A percentile compares a stretch with the other conserved stretches of the same genome.
phyloP scores from a whole-genome alignment of 1,140 invertebrate species.

The Sarcophaga peregrina region DNA sequence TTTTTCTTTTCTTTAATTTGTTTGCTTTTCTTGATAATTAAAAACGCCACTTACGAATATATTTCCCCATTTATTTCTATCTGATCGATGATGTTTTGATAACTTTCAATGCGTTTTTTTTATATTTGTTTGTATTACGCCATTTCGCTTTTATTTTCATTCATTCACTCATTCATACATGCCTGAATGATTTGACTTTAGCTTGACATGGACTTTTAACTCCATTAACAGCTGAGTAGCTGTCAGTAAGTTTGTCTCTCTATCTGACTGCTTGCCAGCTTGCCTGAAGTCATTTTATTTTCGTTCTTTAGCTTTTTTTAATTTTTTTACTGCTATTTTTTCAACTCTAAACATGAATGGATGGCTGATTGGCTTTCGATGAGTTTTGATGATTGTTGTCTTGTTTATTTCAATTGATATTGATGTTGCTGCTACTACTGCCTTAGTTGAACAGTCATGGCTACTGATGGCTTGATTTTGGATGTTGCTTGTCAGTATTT shows the following conservation, averaged over 20 bases:
- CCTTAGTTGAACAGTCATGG: background rate
- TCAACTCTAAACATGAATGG: no score
- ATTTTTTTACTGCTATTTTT: no score
- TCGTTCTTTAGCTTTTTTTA: no score
- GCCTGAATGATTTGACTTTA: slow-evolving; percentile 7
- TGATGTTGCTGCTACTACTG: background rate
- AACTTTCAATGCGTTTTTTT: background rate
- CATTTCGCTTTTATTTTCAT: background rate
- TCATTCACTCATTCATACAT: background rate
- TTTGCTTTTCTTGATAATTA: background rate
- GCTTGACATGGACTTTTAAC: background rate
- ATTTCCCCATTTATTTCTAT: background rate
- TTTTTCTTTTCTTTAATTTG: background rate
- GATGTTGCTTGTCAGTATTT: background rate
- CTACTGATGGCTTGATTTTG: background rate
- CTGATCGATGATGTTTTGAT: background rate
- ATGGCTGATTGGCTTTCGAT: background rate
- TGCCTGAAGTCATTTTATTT: no score
- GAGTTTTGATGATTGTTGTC: background rate
- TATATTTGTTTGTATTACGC: background rate
- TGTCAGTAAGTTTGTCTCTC: no score
- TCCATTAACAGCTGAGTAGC: background rate
- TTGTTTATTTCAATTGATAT: slow-evolving; percentile 8
- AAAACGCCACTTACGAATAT: background rate
- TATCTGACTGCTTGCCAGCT: no score